Evolutionary conservation across 2,888 invertebrate species (phyloP).

Genomic region (Odontocolon sp.): DNA sequence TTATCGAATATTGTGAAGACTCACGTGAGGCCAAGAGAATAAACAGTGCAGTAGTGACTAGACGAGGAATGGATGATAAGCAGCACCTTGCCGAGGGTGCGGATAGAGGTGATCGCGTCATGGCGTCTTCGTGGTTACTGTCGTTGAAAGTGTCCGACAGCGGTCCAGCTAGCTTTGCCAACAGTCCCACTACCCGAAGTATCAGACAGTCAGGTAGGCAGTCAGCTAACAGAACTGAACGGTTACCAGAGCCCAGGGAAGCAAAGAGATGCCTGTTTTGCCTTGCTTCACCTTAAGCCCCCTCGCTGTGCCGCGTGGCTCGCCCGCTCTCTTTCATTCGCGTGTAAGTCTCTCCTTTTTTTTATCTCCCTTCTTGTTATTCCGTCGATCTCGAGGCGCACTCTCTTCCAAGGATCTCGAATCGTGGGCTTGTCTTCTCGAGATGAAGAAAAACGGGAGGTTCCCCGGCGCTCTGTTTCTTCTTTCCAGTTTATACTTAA

Average conservation of each 20-base stretch:
- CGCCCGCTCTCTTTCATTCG: slow-evolving; percentile 19
- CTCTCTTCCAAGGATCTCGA: slow-evolving; percentile 4
- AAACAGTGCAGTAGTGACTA: slow-evolving; percentile 69
- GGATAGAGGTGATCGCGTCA: slow-evolving; percentile 77
- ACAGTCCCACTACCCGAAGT: slow-evolving; percentile 60
- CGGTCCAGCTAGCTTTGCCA: slow-evolving; percentile 75
- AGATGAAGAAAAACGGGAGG: too few relatives aligned
- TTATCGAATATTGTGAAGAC: slow-evolving; percentile 58
- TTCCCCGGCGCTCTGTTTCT: too few relatives aligned
- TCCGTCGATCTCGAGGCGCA: background rate
- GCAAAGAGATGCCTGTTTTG: slow-evolving; percentile 62
- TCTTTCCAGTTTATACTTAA: too few relatives aligned
- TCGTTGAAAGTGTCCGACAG: slow-evolving; percentile 75
- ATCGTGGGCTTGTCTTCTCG: background rate
- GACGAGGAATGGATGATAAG: slow-evolving; percentile 63
- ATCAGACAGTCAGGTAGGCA: slow-evolving; percentile 44
- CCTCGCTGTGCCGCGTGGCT: slow-evolving; percentile 33
- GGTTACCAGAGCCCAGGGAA: slow-evolving; percentile 30
- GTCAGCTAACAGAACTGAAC: slow-evolving; percentile 23
- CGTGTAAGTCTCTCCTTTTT: background rate
- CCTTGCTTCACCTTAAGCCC: slow-evolving; percentile 70
- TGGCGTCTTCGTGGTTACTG: slow-evolving; percentile 80
- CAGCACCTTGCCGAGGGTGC: slow-evolving; percentile 67
- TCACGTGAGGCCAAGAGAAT: slow-evolving; percentile 75
- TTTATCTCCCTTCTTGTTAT: background rate